These are phyloP conservation scores for Mongoloraphidia duomilia DNA, from an alignment of 2,888 invertebrate species.

Conservation along the genomic window DNA sequence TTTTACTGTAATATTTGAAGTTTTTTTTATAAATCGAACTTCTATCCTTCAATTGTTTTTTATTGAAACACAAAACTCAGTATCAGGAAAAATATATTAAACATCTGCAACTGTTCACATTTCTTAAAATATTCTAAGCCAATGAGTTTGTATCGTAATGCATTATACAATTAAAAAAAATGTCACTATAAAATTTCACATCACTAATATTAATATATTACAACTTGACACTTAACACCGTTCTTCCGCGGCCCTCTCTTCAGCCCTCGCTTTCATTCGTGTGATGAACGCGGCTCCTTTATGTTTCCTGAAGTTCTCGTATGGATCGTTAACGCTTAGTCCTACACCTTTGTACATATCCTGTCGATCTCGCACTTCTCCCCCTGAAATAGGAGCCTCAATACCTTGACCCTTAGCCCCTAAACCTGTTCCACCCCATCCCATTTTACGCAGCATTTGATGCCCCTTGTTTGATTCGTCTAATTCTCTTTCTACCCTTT, in stretches of 20 bases:
- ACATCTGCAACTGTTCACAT: no score
- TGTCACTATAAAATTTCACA: neutral
- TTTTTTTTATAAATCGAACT: no score
- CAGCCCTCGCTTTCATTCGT: constrained; percentile 80
- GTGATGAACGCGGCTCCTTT: constrained; percentile 91
- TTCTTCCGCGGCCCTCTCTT: constrained; percentile 39
- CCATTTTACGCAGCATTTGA: constrained; percentile 94
- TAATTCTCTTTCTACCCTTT: constrained; percentile 40
- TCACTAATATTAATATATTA: constrained; percentile 2
- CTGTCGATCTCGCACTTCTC: constrained; percentile 74
- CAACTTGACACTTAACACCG: neutral
- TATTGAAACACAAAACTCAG: no score
- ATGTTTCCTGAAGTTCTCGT: constrained; percentile 93
- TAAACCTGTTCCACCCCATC: constrained; percentile 90
- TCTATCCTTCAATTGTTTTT: no score
- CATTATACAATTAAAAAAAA: constrained; percentile 1
- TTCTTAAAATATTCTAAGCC: no score
- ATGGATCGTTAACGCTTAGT: constrained; percentile 84
- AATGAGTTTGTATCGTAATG: neutral
- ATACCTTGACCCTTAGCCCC: constrained; percentile 94
- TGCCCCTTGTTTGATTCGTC: constrained; percentile 93
- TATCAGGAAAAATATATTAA: no score
- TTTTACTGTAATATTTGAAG: no score
- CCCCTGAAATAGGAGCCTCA: constrained; percentile 84
- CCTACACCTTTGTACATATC: constrained; percentile 95